Base-by-base conservation (phyloP, 1,140 invertebrate genomes). In the Anoplophora glabripennis region DNA sequence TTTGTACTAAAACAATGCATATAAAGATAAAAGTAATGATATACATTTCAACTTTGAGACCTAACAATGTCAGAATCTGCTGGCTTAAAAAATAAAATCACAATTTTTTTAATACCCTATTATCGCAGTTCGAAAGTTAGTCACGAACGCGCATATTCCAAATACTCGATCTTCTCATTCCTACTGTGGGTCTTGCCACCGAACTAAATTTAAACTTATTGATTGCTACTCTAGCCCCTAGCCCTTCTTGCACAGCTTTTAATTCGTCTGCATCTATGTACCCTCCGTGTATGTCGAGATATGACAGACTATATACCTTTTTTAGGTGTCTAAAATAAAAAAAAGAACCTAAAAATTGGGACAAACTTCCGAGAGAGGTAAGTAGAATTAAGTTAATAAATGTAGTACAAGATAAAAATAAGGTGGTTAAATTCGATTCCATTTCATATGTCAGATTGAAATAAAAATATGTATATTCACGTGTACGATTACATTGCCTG, bases 141-240 rank as follows among this genome's bases (percentile, higher is more conserved):
- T 94, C 92, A 72, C 91, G 80, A 36, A 93, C 92, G 61, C 89
- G 77, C 5, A 92, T 76, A 1, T 89, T 89, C 93, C 93, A 96
- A 69, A 96, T 89, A 21, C 90, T 93, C 0, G 92, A 93, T 66
- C 92, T 80, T 64, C 87, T 77, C 10, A 87, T 84, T 1, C 92
- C 92, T 9, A 94, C 90, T 0, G 93, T 95, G 0, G 93, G 93
- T 34, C 93, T 77, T 0, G 93, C 91, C 17, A 96, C 85, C 1
- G 87, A 89, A 64, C 91, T 92, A 76, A 88, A 89, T 53, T 82
- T 79, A 64, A 82, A 84, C 68, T 85, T 83, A 70, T 89, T 89
- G 21, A 90, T 80, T 68, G 83, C 78, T 14, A 87, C 80, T 41
- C 74, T 66, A 4, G 69, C 66, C 45, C 79, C 69, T 54, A 75